Evolutionary conservation across 1,140 invertebrate genomes (phyloP), one percentile per base, ranked within the genome.

Genomic region (Macrobrachium nipponense): DNA sequence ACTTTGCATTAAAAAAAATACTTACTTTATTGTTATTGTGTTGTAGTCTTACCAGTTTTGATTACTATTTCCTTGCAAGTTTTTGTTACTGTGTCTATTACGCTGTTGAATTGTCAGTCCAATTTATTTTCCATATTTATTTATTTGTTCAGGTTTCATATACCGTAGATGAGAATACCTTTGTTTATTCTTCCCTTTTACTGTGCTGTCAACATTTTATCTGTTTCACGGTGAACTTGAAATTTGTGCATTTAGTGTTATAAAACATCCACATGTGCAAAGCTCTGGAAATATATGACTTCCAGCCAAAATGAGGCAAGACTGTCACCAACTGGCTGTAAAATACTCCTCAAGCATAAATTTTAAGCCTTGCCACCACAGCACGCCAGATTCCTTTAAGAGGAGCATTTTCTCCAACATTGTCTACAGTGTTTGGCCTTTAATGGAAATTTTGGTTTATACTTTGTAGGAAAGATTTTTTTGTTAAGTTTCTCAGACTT

Each of bases 301-400:
- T 80, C 84, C 84, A 51, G 84, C 84, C 84, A 86, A 80, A 66
- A 72, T 86, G 58, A 86, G 84, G 84, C 84, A 80, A 86, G 84
- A 86, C 84, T 86, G 84, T 86, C 84, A 86, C 84, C 84, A 86
- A 86, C 84, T 86, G 84, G 84, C 84, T 86, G 84, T 86, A 86
- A 86, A 68, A 86, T 86, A 86, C 58, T 80, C 77, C 77, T 80
- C 70, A 79, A 85, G 75, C 76, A 72, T 80, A 61, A 75, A 79
- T 70, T 64, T 73, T 82, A 82, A 62, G 75, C 58, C 73, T 64
- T 51, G 60, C 82, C 82, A 84, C 62, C 82, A 85, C 82, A 79
- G 82, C 84, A 86, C 78, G 73, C 84, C 44, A 77, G 80, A 64
- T 44, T 23, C 62, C n/a, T 58, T 68, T 60, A 85, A 23, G 83